Evolutionary conservation across 2,113 vertebrate genomes (phyloP), one percentile per base, ranked within the genome.

Genomic region (Turdus rufiventris): DNA sequence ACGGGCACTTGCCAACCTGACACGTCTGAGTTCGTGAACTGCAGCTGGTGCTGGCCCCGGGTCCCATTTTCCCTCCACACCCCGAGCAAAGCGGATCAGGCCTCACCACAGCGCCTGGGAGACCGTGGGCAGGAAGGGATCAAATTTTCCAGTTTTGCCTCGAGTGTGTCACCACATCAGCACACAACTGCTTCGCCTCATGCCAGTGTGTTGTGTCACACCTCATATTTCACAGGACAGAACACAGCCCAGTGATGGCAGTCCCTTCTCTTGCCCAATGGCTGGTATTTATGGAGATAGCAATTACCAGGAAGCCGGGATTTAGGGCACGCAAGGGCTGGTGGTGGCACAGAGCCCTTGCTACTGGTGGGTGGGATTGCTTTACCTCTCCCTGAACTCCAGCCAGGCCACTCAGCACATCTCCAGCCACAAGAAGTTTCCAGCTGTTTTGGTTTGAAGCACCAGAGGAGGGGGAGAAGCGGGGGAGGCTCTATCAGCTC

Each of bases 371-470:
- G 95, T 94, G 94, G 94, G 94, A 94, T 95, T 95, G 82, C 73
- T 96, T 94, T 91, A 90, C 86, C 88, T 95, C 77, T 88, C 62
- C 90, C 57, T 92, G 96, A 96, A 91, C 63, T 75, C 78, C 91
- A 92, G 95, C 93, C 96, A 96, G 94, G 82, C 89, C 91, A 93
- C 67, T 97, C 90, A 95, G 94, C 92, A 96, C 78, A 96, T 90
- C 94, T 94, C 88, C 85, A 91, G 89, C 81, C 94, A 85, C 87
- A 94, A 96, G 85, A 88, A 95, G 61, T 85, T 91, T 95, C 91
- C 95, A 96, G 96, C 93, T 96, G 90, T 38, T 96, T 96, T 92
- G 81, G 86, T 95, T 96, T 54, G 88, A 88, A 95, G 84, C 71
- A 92, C 71, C 72, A 84, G 76, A 19, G 56, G 34, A 88, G 78